These are phyloP conservation scores for Apostichopus japonicus DNA, from an alignment of 35 echinoderm and acorn worm species.

Conservation along the genomic window DNA sequence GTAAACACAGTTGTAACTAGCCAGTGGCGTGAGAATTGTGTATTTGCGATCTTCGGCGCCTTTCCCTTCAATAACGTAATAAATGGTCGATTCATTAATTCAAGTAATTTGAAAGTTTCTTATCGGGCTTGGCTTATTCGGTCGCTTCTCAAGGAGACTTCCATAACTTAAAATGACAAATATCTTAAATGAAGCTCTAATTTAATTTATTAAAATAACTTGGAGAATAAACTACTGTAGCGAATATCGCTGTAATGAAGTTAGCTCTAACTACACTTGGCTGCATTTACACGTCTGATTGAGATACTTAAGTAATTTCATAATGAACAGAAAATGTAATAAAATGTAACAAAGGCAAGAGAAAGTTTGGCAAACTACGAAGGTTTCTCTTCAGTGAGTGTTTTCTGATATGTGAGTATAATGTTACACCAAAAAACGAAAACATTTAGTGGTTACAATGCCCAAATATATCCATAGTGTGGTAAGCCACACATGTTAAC, in stretches of 20 bases:
- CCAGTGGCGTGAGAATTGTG: not conserved
- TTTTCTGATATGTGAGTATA: too few relatives aligned
- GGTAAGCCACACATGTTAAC: too few relatives aligned
- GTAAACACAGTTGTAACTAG: not conserved
- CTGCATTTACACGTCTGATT: not conserved
- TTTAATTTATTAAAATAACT: conserved; percentile 8
- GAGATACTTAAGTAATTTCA: not conserved
- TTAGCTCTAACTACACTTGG: not conserved
- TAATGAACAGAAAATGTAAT: not conserved
- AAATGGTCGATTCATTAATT: not conserved
- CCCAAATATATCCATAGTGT: too few relatives aligned
- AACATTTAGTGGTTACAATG: too few relatives aligned
- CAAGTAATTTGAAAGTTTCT: conserved; percentile 1
- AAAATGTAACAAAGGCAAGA: not conserved
- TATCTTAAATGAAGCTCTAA: conserved; percentile 15
- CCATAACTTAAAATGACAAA: not conserved
- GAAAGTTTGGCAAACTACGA: not conserved
- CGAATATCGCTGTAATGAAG: not conserved
- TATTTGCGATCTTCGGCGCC: not conserved
- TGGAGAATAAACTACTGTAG: not conserved
- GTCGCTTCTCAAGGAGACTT: not conserved
- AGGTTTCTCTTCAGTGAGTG: too few relatives aligned
- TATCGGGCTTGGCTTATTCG: not conserved
- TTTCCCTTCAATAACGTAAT: not conserved
- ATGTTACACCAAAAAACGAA: too few relatives aligned